Evolutionary conservation across 1,140 invertebrate genomes (phyloP).

Genomic region (Anoplophora glabripennis): DNA sequence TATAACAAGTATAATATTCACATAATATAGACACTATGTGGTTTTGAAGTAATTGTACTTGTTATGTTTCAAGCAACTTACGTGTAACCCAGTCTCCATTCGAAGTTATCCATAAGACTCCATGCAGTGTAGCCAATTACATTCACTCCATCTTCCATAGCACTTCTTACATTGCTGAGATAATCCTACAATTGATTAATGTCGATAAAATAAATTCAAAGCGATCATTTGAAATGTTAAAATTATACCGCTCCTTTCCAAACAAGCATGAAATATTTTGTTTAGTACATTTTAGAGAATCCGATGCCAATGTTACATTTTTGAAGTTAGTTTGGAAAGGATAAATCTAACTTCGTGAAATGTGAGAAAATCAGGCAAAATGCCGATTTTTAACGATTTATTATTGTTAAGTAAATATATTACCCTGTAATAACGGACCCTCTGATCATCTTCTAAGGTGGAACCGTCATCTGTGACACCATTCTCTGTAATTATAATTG

Average conservation of each 20-base stretch:
- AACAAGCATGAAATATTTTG: background rate
- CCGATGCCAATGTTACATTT: no score
- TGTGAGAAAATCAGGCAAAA: background rate
- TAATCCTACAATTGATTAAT: slow-evolving; percentile 20
- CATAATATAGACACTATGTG: no score
- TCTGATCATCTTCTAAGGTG: slow-evolving; percentile 54
- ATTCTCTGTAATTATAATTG: slow-evolving; percentile 30
- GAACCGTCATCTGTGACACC: slow-evolving; percentile 25
- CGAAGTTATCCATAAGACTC: slow-evolving; percentile 30
- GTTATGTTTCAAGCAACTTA: background rate
- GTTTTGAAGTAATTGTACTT: no score
- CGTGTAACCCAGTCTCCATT: slow-evolving; percentile 28
- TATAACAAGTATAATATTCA: no score
- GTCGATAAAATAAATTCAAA: background rate
- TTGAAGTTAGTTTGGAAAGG: no score
- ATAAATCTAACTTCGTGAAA: background rate
- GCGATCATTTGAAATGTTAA: background rate
- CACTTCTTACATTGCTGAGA: slow-evolving; percentile 13
- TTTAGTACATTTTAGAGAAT: no score
- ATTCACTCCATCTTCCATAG: slow-evolving; percentile 28
- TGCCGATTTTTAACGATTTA: background rate
- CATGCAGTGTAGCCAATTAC: slow-evolving; percentile 26
- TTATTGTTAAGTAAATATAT: no score
- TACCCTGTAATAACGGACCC: slow-evolving; percentile 48
- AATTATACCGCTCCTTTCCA: background rate